Evolutionary conservation across 2,888 invertebrate species (phyloP), one percentile per base, ranked within the genome.

Genomic region (Corythucha ciliata): DNA sequence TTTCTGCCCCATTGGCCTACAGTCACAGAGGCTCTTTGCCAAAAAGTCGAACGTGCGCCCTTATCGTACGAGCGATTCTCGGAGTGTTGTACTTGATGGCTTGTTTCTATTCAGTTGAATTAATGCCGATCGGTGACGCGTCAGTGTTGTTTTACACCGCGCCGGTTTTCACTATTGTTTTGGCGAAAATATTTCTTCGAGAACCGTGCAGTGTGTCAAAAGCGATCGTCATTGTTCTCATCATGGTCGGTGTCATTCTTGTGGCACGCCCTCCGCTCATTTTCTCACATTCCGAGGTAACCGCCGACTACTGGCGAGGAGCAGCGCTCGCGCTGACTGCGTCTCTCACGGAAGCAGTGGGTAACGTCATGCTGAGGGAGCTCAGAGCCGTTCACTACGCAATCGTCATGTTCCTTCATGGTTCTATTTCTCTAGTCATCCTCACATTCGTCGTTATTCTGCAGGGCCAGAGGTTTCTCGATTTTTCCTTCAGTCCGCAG

Each of bases 71-170:
- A 2, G 41, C 55, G 4, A n/a, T 45, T 0, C 34, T 32, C 10
- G 55, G 52, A 3, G 46, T 47, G 10, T 10, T 52, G 4, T 55
- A 44, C 27, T 26, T 52, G 12, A 36, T 52, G 8, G 18, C n/a
- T 18, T 39, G 52, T n/a, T 55, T 55, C 27, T 48, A 44, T 27
- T 29, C 55, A 3, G 52, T 52, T 7, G 52, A 52, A 18, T 27
- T 52, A 16, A 52, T 55, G 6, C 52, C 55, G 2, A 29, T 55
- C 6, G 55, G 55, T 7, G 55, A 55, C 21, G 55, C 55, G 6
- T 55, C 55, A 1, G 55, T 55, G 7, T 33, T 55, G 18, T 50
- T 55, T 24, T 55, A 52, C 48, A 55, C 52, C n/a, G 52, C 55
- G n/a, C 55, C 55, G 10, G 45, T 47, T 18, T 55, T 46, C 33